Evolutionary conservation across 2,888 invertebrate genomes (phyloP), one percentile per base, ranked within the genome.

Genomic region (Eupithecia exiguata): DNA sequence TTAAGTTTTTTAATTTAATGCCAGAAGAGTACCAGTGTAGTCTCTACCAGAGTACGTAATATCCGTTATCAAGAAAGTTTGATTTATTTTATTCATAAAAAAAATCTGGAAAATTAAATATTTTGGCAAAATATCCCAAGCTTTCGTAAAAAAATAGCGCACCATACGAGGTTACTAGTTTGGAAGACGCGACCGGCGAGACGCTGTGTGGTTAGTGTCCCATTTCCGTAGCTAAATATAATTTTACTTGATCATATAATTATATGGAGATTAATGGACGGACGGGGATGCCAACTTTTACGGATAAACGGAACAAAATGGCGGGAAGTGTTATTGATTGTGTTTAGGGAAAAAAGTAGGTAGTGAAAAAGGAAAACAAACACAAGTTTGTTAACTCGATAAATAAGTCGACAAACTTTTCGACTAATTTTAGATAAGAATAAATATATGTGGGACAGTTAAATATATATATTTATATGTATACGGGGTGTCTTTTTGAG

Each of bases 171-270:
- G 30, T 35, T 62, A 25, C 25, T 25, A 58, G 38, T 66, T 66
- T 66, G 40, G 40, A 38, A 43, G 66, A 84, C 88, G 80, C 75
- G 82, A 25, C 77, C 30, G 84, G 82, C 86, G 81, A 86, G 66
- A 66, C 66, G 66, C 84, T 84, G 80, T 84, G 89, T 88, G 87
- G 88, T 87, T 86, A 84, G 91, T 92, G 88, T 92, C 93, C 88
- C 91, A 86, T 93, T 94, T 92, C 89, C 89, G 88, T 86, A 80
- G 92, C 93, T 93, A 94, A 92, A 94, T 93, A 93, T 93, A 94
- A 90, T 90, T 91, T 94, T 89, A 91, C 92, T 94, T 93, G 93
- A 93, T 93, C 93, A 92, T 94, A 92, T 94, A 92, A 93, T 93
- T 94, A 93, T 93, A 92, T 93, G 90, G 91, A 93, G 93, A 94